phyloP scores from a whole-genome alignment of 1,140 invertebrate genomes.

The Drosophila nigromelanica region DNA sequence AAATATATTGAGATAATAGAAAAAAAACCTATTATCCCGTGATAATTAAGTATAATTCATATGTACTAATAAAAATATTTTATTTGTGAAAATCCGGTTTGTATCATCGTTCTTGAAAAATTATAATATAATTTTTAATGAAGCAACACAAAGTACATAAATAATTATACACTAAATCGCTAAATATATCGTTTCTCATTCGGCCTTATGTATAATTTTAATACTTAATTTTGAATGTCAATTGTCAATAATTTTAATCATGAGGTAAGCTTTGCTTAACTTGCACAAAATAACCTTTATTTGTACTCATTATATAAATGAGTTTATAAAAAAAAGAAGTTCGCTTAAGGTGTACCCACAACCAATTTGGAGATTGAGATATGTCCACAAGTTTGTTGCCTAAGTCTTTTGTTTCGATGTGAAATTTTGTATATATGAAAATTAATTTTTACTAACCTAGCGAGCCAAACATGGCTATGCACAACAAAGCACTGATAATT shows the following conservation, averaged over 20 bases:
- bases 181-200: not conserved
- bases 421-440: conserved; percentile 6
- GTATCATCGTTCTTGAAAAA: no score
- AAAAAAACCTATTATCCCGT: no score
- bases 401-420: conserved; percentile 55
- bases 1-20: no score
- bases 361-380: conserved; percentile 25
- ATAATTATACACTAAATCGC: no score
- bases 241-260: not conserved
- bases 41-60: no score
- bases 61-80: no score
- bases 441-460: conserved; percentile 72
- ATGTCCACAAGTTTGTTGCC: conserved; percentile 54
- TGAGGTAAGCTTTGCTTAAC: not conserved
- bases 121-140: no score
- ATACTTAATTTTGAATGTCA: not conserved
- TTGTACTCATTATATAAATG: not conserved
- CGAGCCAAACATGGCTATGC: conserved; percentile 79
- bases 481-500: conserved; percentile 75
- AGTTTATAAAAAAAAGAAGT: not conserved
- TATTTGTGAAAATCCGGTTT: no score
- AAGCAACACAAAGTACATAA: no score
- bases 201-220: not conserved
- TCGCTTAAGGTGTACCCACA: conserved; percentile 26
- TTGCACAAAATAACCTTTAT: not conserved